Percentiles rank a stretch among this genome's conserved stretches.
Evolutionary conservation across 1,140 invertebrate species (phyloP).

Genomic region (Choristoneura fumiferana): DNA sequence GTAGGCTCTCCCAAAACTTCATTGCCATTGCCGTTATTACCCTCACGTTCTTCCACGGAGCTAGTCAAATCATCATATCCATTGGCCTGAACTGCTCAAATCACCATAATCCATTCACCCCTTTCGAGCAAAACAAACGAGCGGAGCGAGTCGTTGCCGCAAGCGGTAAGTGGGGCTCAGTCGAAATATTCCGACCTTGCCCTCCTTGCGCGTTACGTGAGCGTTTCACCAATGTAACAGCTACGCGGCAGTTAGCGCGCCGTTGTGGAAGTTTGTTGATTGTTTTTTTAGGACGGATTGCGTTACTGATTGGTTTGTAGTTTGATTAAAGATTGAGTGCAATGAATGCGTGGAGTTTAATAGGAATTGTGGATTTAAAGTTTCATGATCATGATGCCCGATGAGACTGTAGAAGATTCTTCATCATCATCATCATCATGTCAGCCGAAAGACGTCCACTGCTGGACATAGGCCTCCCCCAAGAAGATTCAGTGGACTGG

Average conservation of each 20-base stretch:
- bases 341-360: too few species aligned
- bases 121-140: slow-evolving; percentile 1
- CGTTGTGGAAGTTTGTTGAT: slow-evolving; percentile 21
- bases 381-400: too few species aligned
- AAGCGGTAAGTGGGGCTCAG: slow-evolving; percentile 45
- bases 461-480: too few species aligned
- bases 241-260: slow-evolving; percentile 21
- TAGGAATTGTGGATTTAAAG: too few species aligned
- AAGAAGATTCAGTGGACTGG: too few species aligned
- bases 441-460: too few species aligned
- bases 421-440: too few species aligned
- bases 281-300: slow-evolving; percentile 17
- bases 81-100: neutral
- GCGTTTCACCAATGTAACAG: slow-evolving; percentile 34
- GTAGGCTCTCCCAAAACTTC: too few species aligned
- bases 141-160: slow-evolving; percentile 47
- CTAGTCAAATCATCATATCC: too few species aligned
- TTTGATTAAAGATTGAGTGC: slow-evolving; percentile 5
- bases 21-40: too few species aligned
- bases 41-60: too few species aligned
- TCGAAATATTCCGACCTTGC: slow-evolving; percentile 51
- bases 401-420: too few species aligned
- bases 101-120: slow-evolving; percentile 13
- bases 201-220: slow-evolving; percentile 35
- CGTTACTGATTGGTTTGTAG: neutral